phyloP scores from a whole-genome alignment of 30 jellyfish, hydroid and myxozoan species.

The Nemopilema nomurai region DNA sequence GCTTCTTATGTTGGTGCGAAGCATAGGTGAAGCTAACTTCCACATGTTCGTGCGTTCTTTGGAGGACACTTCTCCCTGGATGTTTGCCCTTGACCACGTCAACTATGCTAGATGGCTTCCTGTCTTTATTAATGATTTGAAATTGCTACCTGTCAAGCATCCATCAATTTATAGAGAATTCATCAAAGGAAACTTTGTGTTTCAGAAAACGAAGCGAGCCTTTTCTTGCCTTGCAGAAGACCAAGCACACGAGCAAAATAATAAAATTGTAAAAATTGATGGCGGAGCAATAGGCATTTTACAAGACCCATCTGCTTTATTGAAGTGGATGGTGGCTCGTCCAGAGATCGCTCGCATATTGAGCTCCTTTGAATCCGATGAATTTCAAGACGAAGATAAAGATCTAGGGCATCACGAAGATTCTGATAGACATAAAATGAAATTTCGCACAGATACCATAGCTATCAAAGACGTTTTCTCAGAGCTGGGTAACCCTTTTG shows the following conservation, averaged over 20 bases:
- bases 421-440: neutral
- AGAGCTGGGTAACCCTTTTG: slow-evolving; percentile 54
- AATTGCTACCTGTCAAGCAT: slow-evolving; percentile 17
- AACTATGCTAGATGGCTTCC: slow-evolving; percentile 43
- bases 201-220: slow-evolving; percentile 22
- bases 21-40: neutral
- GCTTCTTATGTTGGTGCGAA: slow-evolving; percentile 6
- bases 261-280: slow-evolving; percentile 27
- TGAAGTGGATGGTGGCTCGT: slow-evolving; percentile 51
- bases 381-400: neutral
- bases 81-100: slow-evolving; percentile 31
- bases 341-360: slow-evolving; percentile 29
- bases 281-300: slow-evolving; percentile 59
- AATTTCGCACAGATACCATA: neutral
- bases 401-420: slow-evolving; percentile 23
- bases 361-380: neutral
- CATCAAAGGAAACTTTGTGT: slow-evolving; percentile 16
- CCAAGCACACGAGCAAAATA: slow-evolving; percentile 69
- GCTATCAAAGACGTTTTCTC: slow-evolving; percentile 17
- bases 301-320: slow-evolving; percentile 11
- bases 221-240: slow-evolving; percentile 31
- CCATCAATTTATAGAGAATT: slow-evolving; percentile 1
- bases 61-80: slow-evolving; percentile 19
- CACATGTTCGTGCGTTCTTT: slow-evolving; percentile 5
- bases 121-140: slow-evolving; percentile 17